Base-by-base conservation (phyloP, 92 coral and sea anemone genomes). In the Porites divaricata region DNA sequence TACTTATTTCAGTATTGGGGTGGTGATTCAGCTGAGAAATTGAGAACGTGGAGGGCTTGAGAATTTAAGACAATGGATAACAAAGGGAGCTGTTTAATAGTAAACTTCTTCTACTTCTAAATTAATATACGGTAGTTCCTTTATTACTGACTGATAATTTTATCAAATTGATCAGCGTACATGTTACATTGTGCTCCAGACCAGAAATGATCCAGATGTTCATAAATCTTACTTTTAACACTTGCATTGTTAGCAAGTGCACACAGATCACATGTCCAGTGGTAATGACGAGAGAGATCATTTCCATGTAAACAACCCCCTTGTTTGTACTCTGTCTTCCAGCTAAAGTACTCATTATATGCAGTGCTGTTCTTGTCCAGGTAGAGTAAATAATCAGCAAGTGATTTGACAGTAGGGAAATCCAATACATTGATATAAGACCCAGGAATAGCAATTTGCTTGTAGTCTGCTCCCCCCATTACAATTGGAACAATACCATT, bases 401-500 rank as follows among this genome's bases (percentile, higher is more conserved):
- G 72, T n/a, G 91, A 87, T 69, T 90, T 87, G 84, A 61, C 65
- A 15, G 65, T 17, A 8, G 65, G 65, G 49, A 90, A 90, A 79
- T 90, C 88, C 49, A 77, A 68, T 13, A 69, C 88, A 48, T 88
- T 83, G 19, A 90, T 90, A 62, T 76, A 90, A 0, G 94, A 90
- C 20, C 94, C 91, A 22, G 91, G 94, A 25, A 88, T 88, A 1
- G 86, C 91, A 20, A 88, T 66, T 28, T 83, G 77, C 11, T 73
- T 73, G 52, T 91, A 91, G 17, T 67, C 77, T 9, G 86, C 92
- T 7, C 91, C 91, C 1, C 89, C 92, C 87, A 91, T 68, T 4
- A 88, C 92, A 10, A 91, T 78, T 22, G 94, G 94, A 9, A 91
- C 94, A 21, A 90, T 68, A 2, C 90, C 93, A 24, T 67, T 23